Evolutionary conservation across 2,888 invertebrate species (phyloP), one percentile per base, ranked within the genome.

Genomic region (Bugula neritina): DNA sequence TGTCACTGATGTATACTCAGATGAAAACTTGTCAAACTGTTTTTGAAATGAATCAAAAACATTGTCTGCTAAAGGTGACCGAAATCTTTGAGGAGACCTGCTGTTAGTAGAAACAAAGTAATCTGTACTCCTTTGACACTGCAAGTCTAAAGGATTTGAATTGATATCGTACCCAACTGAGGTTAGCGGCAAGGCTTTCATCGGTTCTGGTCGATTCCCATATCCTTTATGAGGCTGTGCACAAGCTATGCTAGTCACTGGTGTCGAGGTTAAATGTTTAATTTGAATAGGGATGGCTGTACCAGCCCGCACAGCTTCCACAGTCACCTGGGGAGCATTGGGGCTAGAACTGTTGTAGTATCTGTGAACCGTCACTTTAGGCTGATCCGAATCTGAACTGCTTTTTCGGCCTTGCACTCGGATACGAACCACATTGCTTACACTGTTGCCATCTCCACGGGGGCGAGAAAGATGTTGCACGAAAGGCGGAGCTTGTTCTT

Each of bases 1-100:
- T 55, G 21, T 17, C 5, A 25, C 10, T 55, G 23, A 31, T 2
- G 63, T 29, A 31, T 63, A 63, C 31, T 63, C 63, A 2, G 63
- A 63, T 13, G 63, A 31, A 31, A 63, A 63, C 34, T 31, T 25
- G 31, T 63, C 63, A 63, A 63, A 63, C 63, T 27, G 17, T 31
- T 5, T 25, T 23, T 55, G n/a, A n/a, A 55, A 55, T 5, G 55
- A 55, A 55, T 55, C n/a, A n/a, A 55, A 17, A 17, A 55, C 21
- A 55, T 23, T n/a, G 5, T 55, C 25, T 10, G 55, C 13, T 55
- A 25, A 43, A 43, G 43, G 43, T 43, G 43, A 17, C 10, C 17
- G 43, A 43, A 43, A 43, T 43, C 17, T 5, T 43, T 43, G 10
- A 43, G 43, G 17, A 17, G 17, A 43, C n/a, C n/a, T n/a, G 43